Conservation (phyloP, 2,797 vertebrate genomes). For the Bucorvus abyssinicus region DNA sequence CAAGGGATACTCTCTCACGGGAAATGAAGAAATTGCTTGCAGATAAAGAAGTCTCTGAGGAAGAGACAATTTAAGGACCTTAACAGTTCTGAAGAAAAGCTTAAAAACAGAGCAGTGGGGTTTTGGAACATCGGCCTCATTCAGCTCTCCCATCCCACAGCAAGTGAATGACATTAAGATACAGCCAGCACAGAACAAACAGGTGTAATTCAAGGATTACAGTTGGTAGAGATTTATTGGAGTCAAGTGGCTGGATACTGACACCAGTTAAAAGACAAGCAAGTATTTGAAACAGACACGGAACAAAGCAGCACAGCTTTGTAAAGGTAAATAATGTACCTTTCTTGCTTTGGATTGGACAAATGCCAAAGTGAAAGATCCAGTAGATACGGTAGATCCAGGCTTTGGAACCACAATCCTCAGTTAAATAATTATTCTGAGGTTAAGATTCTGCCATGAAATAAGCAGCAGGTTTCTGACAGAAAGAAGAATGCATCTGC, state of each 20-base stretch:
- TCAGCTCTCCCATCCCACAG: not conserved
- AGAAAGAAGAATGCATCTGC: not conserved
- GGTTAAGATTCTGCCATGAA: not conserved
- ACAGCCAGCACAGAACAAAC: not conserved
- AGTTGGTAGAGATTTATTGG: not conserved
- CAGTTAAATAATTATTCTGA: not conserved
- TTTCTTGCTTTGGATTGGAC: not conserved
- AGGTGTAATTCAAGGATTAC: not conserved
- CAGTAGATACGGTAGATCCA: not conserved
- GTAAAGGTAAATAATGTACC: not conserved
- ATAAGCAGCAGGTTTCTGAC: not conserved
- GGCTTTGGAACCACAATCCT: not conserved
- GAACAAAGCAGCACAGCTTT: not conserved
- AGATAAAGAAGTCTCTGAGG: constrained; percentile 10
- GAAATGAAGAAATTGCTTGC: constrained; percentile 40
- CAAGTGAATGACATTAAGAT: not conserved
- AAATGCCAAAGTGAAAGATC: not conserved
- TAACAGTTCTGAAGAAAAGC: not conserved
- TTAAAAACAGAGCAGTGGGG: not conserved
- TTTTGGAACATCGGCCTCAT: not conserved
- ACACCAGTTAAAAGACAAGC: not conserved
- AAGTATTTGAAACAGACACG: not conserved
- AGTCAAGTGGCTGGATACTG: not conserved
- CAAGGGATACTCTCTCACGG: constrained; percentile 10
- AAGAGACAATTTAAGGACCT: constrained; percentile 12